Percentiles rank a stretch among this genome's conserved stretches.
phyloP scores from a whole-genome alignment of 2,888 invertebrate genomes.

The Leucoptera coffeella region DNA sequence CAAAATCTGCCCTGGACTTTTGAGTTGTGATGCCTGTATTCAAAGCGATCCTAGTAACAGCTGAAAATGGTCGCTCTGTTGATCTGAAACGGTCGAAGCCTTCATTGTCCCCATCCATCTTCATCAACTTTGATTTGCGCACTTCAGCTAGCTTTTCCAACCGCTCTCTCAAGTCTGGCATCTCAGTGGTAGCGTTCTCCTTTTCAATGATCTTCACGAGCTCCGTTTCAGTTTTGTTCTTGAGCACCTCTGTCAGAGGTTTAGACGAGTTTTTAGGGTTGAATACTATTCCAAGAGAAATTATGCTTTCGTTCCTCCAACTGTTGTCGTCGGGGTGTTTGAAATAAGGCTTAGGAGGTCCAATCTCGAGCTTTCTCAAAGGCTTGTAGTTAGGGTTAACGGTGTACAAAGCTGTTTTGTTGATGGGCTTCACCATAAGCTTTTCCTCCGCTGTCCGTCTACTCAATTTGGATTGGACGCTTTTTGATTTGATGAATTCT shows the following conservation, averaged over 20 bases:
- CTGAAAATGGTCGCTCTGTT: not conserved
- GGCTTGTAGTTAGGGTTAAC: constrained; percentile 31
- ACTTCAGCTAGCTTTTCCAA: constrained; percentile 36
- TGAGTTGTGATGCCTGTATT: too few relatives aligned
- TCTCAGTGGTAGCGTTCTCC: constrained; percentile 15
- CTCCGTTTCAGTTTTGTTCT: constrained; percentile 35
- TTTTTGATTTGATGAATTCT: too few relatives aligned
- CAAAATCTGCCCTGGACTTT: too few relatives aligned
- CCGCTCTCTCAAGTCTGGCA: constrained; percentile 26
- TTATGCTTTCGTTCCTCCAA: constrained; percentile 44
- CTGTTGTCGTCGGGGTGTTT: constrained; percentile 41
- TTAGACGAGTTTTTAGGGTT: constrained; percentile 39
- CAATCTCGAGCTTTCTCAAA: constrained; percentile 33
- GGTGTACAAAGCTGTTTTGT: constrained; percentile 18
- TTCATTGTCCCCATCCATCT: constrained; percentile 16
- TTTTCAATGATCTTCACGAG: constrained; percentile 18
- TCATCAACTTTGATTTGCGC: constrained; percentile 32
- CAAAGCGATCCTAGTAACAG: too few relatives aligned
- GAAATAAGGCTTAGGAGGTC: constrained; percentile 22
- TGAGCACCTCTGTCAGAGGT: constrained; percentile 35
- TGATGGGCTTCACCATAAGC: constrained; percentile 23
- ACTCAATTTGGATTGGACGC: too few relatives aligned
- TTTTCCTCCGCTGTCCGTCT: constrained; percentile 2
- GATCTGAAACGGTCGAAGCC: constrained; percentile 4
- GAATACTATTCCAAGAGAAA: constrained; percentile 39